phyloP scores from a whole-genome alignment of 2,113 vertebrate species.

The Butorides virescens region DNA sequence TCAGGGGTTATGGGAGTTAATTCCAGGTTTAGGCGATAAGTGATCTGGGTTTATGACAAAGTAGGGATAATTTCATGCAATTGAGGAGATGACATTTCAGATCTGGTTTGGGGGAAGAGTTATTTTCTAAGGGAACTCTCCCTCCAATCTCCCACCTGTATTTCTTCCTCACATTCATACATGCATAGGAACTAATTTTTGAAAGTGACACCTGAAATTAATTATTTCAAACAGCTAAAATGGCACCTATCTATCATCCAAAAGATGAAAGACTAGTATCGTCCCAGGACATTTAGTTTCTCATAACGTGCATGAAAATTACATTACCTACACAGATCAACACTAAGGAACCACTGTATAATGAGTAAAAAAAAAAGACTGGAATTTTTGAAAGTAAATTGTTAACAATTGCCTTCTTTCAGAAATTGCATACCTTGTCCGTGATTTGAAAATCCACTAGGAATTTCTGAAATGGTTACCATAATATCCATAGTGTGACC shows the following conservation, averaged over 20 bases:
- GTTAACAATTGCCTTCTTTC: not conserved
- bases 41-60: not conserved
- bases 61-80: not conserved
- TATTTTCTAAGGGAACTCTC: not conserved
- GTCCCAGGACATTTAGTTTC: not conserved
- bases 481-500: not conserved
- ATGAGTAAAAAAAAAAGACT: not conserved
- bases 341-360: not conserved
- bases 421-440: not conserved
- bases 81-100: not conserved
- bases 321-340: not conserved
- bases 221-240: not conserved
- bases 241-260: not conserved
- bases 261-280: not conserved
- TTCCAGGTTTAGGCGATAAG: not conserved
- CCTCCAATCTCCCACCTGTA: not conserved
- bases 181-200: not conserved
- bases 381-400: not conserved
- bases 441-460: not conserved
- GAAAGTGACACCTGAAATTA: not conserved
- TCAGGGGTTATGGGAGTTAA: not conserved
- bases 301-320: not conserved
- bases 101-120: fast-evolving
- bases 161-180: not conserved
- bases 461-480: not conserved